Conservation (phyloP, 2,113 vertebrate species). For the Crypturellus undulatus region DNA sequence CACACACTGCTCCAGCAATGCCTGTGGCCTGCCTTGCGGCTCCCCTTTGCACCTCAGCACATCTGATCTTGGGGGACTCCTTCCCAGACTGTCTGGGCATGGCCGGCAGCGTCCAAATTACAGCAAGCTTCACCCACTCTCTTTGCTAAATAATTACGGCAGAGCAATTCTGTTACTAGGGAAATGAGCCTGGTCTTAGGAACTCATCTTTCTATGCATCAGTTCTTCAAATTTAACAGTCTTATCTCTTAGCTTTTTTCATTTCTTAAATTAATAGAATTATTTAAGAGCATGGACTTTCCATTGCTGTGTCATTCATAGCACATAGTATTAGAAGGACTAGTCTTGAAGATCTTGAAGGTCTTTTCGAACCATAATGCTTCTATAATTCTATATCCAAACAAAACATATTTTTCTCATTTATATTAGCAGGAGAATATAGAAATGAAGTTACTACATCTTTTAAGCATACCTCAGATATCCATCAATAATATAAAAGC, state of each 20-base stretch:
- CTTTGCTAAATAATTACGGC: neutral
- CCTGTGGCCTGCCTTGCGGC: accelerated
- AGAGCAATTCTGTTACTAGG: neutral
- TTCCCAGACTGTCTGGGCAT: neutral
- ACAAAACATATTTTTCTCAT: neutral
- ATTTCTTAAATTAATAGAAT: neutral
- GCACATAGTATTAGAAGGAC: neutral
- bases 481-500: neutral
- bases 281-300: neutral
- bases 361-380: too few species aligned
- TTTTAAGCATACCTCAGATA: neutral
- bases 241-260: neutral
- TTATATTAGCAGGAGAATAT: neutral
- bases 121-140: accelerated
- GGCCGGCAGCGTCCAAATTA: neutral
- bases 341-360: neutral
- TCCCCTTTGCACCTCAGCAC: neutral
- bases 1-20: too few species aligned
- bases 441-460: neutral
- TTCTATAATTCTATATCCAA: too few species aligned
- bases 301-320: neutral
- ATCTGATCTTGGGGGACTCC: neutral
- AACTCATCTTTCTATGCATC: neutral
- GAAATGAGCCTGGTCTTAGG: neutral
- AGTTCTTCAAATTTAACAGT: neutral